Evolutionary conservation across 2,113 vertebrate genomes (phyloP).

Genomic region (Crotophaga sulcirostris): DNA sequence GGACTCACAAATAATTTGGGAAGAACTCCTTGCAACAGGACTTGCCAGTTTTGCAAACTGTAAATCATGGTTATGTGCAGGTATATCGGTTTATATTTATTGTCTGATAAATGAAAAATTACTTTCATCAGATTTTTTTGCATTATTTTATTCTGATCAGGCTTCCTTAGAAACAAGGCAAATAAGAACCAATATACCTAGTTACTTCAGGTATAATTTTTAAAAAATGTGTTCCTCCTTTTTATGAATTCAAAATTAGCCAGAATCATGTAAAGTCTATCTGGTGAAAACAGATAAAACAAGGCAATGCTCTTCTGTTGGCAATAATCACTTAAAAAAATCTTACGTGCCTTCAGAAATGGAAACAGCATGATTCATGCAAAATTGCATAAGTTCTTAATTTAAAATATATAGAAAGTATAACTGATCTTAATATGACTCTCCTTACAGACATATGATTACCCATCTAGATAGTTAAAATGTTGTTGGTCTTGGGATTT

Average conservation of each 20-base stretch:
- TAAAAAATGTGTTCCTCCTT: not conserved
- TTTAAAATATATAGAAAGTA: not conserved
- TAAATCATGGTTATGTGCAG: not conserved
- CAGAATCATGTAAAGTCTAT: not conserved
- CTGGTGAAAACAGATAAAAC: not conserved
- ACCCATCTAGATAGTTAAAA: not conserved
- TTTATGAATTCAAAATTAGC: not conserved
- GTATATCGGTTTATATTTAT: not conserved
- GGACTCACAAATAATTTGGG: not conserved
- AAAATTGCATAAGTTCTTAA: not conserved
- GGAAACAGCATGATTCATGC: not conserved
- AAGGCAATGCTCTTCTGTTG: not conserved
- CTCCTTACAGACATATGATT: not conserved
- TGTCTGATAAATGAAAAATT: not conserved
- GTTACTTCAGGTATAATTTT: not conserved
- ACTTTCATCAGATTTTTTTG: not conserved
- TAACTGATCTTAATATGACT: not conserved
- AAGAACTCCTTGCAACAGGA: not conserved
- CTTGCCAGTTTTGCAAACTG: not conserved
- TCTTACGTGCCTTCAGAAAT: not conserved
- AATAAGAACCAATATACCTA: not conserved
- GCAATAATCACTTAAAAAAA: not conserved
- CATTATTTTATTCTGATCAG: not conserved
- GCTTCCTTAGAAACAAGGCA: not conserved
- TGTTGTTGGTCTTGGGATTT: not conserved